phyloP scores from a whole-genome alignment of 2,113 vertebrate genomes.

The Callospermophilus lateralis region DNA sequence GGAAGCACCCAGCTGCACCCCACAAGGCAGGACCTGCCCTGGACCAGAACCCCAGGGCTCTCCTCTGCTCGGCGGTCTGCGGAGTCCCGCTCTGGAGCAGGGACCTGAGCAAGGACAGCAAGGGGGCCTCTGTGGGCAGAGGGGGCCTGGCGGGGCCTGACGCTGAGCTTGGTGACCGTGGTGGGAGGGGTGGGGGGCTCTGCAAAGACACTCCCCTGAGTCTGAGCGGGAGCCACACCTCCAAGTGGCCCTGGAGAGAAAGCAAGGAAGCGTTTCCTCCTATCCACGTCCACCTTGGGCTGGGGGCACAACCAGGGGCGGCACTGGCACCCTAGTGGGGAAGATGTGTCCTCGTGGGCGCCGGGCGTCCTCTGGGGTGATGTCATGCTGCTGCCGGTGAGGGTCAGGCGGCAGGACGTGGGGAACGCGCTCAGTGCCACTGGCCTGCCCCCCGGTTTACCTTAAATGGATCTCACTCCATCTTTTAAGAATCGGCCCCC shows the following conservation, averaged over 20 bases:
- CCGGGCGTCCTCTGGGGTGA: no score
- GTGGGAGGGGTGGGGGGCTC: accelerated
- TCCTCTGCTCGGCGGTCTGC: neutral
- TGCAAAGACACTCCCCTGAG: neutral
- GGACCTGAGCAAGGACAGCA: neutral
- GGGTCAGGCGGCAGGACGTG: accelerated
- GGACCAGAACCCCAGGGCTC: accelerated
- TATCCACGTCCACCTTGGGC: no score
- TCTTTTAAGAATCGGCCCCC: neutral
- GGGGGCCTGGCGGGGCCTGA: neutral
- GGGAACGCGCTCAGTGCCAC: accelerated
- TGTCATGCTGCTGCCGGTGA: neutral
- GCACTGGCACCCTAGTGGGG: no score
- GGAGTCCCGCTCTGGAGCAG: neutral
- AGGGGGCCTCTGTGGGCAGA: no score
- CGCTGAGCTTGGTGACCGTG: accelerated
- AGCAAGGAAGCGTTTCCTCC: neutral
- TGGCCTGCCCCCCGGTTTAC: neutral
- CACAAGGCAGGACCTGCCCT: neutral
- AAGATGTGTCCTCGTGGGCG: no score
- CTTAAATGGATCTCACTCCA: neutral
- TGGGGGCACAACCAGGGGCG: no score
- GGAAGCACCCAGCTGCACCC: no score
- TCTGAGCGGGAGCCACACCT: accelerated
- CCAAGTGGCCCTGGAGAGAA: neutral